phyloP scores from a whole-genome alignment of 2,113 vertebrate species.

The Ibidorhyncha struthersii region DNA sequence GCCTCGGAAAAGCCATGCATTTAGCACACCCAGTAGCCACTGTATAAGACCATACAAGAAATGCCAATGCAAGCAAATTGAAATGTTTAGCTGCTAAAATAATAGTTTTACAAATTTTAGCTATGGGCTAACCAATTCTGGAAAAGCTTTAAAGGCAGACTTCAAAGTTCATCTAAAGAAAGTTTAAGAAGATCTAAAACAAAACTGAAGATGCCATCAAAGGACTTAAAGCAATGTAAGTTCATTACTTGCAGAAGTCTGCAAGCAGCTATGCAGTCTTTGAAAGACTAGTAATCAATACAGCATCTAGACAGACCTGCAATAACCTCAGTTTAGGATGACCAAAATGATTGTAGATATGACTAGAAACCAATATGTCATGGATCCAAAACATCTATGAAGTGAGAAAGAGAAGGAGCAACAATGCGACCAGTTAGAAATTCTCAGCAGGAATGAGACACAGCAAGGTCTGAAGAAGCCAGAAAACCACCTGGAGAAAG shows the following conservation, averaged over 20 bases:
- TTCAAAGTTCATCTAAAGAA: not conserved
- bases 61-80: not conserved
- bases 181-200: not conserved
- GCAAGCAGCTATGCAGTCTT: not conserved
- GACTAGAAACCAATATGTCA: not conserved
- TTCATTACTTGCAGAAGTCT: not conserved
- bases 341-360: not conserved
- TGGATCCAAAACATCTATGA: not conserved
- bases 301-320: not conserved
- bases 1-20: not conserved
- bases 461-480: not conserved
- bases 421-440: not conserved
- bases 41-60: not conserved
- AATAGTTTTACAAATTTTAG: not conserved
- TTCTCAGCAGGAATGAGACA: not conserved
- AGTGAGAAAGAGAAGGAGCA: not conserved
- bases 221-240: not conserved
- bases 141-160: not conserved
- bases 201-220: not conserved
- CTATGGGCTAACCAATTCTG: not conserved
- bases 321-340: not conserved
- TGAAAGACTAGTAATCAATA: not conserved
- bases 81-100: not conserved
- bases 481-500: not conserved
- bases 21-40: not conserved